A percentile compares a stretch with the other conserved stretches of the same genome.
Evolutionary conservation across 2,113 vertebrate genomes (phyloP).

Genomic region (pig (Sus scrofa)): T2T-Sscrofa CM000826.6:47887001-47887500

Average conservation of each 20-base stretch:
- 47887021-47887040: neutral
- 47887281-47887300: neutral
- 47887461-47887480: neutral
- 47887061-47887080: neutral
- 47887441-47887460: constrained; percentile 21
- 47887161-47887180: no score
- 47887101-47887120: no score
- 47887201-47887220: no score
- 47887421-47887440: neutral
- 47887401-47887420: neutral
- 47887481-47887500: neutral
- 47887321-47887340: neutral
- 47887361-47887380: neutral
- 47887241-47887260: no score
- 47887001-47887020: no score
- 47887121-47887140: no score
- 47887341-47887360: neutral
- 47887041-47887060: neutral
- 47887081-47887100: no score
- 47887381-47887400: neutral
- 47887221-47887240: no score
- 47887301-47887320: neutral
- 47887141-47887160: no score
- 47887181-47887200: no score
- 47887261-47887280: no score